These are phyloP conservation scores for Pterobdella sp. DNA, from an alignment of 2,888 invertebrate species.

Conservation along the genomic window DNA sequence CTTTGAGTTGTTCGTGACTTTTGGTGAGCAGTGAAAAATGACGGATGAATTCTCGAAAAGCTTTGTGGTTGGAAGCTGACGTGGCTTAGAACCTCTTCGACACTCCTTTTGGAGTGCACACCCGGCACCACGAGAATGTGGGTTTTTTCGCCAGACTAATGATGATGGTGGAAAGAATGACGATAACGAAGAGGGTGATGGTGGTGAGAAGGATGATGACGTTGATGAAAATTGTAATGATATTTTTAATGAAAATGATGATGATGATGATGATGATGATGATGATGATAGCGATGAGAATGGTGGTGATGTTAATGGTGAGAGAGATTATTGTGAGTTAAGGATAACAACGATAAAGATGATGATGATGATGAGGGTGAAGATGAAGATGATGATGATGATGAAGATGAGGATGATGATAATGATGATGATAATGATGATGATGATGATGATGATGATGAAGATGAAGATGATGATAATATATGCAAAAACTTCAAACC, in stretches of 20 bases:
- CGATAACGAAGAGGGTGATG: no score
- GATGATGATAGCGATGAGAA: conserved; percentile 19
- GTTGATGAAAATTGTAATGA: conserved; percentile 13
- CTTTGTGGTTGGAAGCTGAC: no score
- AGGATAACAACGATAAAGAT: background rate
- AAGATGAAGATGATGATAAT: background rate
- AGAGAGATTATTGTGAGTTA: background rate
- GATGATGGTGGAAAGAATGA: no score
- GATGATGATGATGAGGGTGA: background rate
- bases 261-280: conserved; percentile 21
- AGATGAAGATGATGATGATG: background rate
- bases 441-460: background rate
- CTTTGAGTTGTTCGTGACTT: no score
- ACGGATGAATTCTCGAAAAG: no score
- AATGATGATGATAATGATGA: background rate
- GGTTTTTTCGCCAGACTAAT: no score
- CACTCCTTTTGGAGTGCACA: no score
- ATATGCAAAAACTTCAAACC: background rate
- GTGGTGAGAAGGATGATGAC: conserved; percentile 10
- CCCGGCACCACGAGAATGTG: no score
- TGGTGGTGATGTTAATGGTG: conserved; percentile 22
- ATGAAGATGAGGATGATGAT: background rate
- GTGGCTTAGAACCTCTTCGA: no score
- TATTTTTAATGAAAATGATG: no score
- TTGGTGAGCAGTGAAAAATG: no score